Conservation (phyloP, 1,140 invertebrate genomes). For the Drosophila pseudoobscura region DNA sequence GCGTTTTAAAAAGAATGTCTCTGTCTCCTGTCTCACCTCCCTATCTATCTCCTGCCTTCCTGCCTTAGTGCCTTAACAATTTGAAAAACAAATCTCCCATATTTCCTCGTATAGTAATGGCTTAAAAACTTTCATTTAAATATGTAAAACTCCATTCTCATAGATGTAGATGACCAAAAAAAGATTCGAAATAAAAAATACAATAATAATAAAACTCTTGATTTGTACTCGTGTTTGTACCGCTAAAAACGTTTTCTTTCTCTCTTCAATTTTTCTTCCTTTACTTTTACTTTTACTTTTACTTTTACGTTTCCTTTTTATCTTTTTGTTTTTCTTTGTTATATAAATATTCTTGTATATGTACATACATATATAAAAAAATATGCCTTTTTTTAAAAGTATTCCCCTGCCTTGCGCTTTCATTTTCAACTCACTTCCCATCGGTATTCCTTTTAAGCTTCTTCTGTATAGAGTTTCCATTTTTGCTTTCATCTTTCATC, state of each 20-base stretch:
- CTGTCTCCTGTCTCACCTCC: slow-evolving; percentile 7
- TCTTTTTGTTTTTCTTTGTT: slow-evolving; percentile 26
- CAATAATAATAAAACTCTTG: slow-evolving; percentile 50
- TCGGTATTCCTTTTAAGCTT: not conserved
- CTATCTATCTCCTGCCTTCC: slow-evolving; percentile 11
- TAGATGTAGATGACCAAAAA: slow-evolving; percentile 41
- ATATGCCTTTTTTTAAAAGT: slow-evolving; percentile 71
- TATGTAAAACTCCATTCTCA: slow-evolving; percentile 47
- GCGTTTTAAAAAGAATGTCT: slow-evolving; percentile 50
- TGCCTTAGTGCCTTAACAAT: slow-evolving; percentile 46
- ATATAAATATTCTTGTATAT: slow-evolving; percentile 75
- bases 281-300: no score
- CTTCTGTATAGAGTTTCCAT: slow-evolving; percentile 32
- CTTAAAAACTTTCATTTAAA: slow-evolving; percentile 42
- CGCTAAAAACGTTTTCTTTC: slow-evolving; percentile 63
- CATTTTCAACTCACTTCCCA: slow-evolving; percentile 12
- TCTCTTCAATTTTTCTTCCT: no score
- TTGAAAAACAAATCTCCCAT: slow-evolving; percentile 54
- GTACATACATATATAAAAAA: slow-evolving; percentile 70
- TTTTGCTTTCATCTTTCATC: no score
- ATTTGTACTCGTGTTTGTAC: slow-evolving; percentile 78
- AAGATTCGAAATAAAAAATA: slow-evolving; percentile 33
- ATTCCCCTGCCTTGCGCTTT: slow-evolving; percentile 23
- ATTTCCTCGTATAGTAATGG: slow-evolving; percentile 29
- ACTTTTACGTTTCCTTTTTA: slow-evolving; percentile 13